Conservation (phyloP, 2,113 vertebrate genomes). For the Ceuthmochares aereus region DNA sequence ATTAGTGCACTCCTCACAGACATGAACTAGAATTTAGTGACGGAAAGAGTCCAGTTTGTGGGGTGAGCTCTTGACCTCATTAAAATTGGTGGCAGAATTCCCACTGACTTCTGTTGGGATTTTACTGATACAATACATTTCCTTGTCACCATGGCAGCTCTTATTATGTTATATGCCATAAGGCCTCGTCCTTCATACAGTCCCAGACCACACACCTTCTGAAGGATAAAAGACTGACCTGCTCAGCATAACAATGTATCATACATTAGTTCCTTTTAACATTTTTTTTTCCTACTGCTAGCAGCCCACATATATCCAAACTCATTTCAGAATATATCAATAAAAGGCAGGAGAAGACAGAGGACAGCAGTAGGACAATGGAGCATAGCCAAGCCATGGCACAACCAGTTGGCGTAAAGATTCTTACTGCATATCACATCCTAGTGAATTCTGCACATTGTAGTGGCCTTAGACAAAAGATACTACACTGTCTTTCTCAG, state of each 20-base stretch:
- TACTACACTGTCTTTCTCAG: neutral
- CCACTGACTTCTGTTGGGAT: neutral
- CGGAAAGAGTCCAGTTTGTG: neutral
- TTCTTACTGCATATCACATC: neutral
- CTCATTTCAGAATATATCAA: neutral
- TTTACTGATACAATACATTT: neutral
- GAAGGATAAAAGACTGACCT: neutral
- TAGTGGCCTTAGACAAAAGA: neutral
- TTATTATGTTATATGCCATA: neutral
- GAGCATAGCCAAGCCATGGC: neutral
- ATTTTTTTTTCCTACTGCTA: neutral
- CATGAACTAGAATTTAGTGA: neutral
- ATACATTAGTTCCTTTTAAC: neutral
- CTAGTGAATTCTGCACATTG: neutral
- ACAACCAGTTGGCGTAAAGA: neutral
- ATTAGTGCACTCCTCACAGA: accelerated
- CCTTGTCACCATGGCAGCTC: neutral
- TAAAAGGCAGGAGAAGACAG: neutral
- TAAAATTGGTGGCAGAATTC: neutral
- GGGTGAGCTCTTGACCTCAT: neutral
- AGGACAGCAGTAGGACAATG: neutral
- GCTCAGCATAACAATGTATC: neutral
- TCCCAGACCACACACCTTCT: neutral
- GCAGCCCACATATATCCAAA: neutral
- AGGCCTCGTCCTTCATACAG: accelerated